Evolutionary conservation across 2,797 vertebrate species (phyloP).

Genomic region (Tiaroga cobitis): DNA sequence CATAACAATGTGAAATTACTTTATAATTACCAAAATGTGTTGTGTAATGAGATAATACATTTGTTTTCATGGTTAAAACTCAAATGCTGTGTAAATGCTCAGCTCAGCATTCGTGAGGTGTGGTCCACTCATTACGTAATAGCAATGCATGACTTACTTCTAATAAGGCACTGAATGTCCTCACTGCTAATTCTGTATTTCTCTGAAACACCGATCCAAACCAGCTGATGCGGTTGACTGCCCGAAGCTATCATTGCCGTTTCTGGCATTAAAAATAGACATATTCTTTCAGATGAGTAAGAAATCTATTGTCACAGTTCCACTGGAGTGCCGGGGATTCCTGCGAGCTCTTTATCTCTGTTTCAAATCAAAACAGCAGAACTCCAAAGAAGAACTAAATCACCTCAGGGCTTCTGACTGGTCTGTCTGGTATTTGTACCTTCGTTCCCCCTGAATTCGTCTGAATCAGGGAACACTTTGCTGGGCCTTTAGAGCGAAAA

Average conservation of each 20-base stretch:
- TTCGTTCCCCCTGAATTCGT: not conserved
- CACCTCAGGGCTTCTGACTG: not conserved
- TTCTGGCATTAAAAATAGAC: not conserved
- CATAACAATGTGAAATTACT: not conserved
- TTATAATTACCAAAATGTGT: not conserved
- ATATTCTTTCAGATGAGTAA: not conserved
- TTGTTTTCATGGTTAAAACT: not conserved
- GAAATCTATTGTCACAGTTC: not conserved
- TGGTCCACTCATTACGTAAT: not conserved
- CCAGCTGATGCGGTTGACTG: not conserved
- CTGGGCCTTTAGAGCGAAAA: slow-evolving; percentile 4
- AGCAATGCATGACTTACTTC: not conserved
- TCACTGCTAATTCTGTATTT: slow-evolving; percentile 12
- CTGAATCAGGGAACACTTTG: not conserved
- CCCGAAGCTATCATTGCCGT: not conserved
- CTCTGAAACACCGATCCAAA: not conserved
- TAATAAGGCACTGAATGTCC: not conserved
- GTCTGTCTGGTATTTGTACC: not conserved
- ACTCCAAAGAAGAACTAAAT: not conserved
- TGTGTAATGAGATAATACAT: not conserved
- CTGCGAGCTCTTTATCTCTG: not conserved
- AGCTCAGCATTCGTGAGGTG: not conserved
- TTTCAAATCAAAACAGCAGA: not conserved
- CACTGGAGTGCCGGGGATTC: not conserved
- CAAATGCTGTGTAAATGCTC: not conserved